Conservation (phyloP, 2,113 vertebrate species). For the Pteropus alecto region DNA sequence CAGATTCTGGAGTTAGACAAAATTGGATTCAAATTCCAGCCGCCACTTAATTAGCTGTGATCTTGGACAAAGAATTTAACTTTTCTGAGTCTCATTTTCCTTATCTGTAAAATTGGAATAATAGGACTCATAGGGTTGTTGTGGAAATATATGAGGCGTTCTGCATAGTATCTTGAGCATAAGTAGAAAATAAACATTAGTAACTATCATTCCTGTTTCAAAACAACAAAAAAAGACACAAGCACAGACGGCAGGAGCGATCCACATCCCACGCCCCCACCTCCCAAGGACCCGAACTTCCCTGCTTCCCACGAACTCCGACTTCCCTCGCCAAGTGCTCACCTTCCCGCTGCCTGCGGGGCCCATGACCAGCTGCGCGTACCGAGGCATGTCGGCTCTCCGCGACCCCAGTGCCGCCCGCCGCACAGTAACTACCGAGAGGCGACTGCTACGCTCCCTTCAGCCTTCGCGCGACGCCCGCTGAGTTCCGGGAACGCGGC, state of each 20-base stretch:
- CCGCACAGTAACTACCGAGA: rapidly evolving
- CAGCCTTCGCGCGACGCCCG: not conserved
- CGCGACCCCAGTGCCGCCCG: rapidly evolving
- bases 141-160: not conserved
- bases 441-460: rapidly evolving
- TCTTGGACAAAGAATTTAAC: not conserved
- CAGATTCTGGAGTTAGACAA: not conserved
- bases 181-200: not conserved
- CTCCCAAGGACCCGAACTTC: not conserved
- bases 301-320: not conserved
- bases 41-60: not conserved
- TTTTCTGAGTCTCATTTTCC: not conserved
- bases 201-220: not conserved
- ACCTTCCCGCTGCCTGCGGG: slow-evolving; percentile 99
- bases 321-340: slow-evolving; percentile 12
- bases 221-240: not conserved
- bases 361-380: slow-evolving; percentile 96
- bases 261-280: too few relatives aligned
- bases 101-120: not conserved
- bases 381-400: slow-evolving; percentile 89
- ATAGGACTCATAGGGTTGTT: not conserved
- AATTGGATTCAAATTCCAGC: not conserved
- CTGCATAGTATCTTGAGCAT: not conserved
- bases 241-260: not conserved
- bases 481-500: not conserved